These are phyloP conservation scores for Lamellibrachia satsuma DNA, from an alignment of 2,888 invertebrate species.

Conservation along the genomic window DNA sequence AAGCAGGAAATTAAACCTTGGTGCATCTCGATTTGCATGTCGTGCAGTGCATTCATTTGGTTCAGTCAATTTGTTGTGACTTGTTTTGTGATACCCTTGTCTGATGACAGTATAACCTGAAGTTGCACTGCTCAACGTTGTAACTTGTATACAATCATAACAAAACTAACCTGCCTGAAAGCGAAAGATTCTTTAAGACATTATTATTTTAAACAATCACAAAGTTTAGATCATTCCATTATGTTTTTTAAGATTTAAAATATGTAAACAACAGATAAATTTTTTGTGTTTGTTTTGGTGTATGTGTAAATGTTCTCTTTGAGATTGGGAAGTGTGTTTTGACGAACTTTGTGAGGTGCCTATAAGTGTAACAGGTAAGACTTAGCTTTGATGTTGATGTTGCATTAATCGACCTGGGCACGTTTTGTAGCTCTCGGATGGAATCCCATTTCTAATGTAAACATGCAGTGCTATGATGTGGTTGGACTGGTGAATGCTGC, in stretches of 20 bases:
- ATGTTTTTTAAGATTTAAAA: not conserved
- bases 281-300: not conserved
- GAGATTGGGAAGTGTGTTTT: not conserved
- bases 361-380: not conserved
- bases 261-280: not conserved
- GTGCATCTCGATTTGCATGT: not conserved
- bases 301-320: not conserved
- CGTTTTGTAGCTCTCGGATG: no score
- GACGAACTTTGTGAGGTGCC: not conserved
- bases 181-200: not conserved
- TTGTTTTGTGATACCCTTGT: not conserved
- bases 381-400: not conserved
- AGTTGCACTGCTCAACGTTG: not conserved
- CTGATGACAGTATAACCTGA: not conserved
- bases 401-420: no score
- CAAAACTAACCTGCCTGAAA: not conserved
- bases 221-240: not conserved
- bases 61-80: not conserved
- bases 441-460: not conserved
- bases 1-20: constrained; percentile 8
- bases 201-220: not conserved
- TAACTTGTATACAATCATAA: not conserved
- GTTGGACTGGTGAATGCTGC: not conserved
- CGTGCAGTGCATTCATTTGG: not conserved
- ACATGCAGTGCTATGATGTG: not conserved